Percentiles rank a stretch among this genome's conserved stretches.
Evolutionary conservation across 2,113 vertebrate genomes (phyloP).

Genomic region (Atlantisia rogersi): DNA sequence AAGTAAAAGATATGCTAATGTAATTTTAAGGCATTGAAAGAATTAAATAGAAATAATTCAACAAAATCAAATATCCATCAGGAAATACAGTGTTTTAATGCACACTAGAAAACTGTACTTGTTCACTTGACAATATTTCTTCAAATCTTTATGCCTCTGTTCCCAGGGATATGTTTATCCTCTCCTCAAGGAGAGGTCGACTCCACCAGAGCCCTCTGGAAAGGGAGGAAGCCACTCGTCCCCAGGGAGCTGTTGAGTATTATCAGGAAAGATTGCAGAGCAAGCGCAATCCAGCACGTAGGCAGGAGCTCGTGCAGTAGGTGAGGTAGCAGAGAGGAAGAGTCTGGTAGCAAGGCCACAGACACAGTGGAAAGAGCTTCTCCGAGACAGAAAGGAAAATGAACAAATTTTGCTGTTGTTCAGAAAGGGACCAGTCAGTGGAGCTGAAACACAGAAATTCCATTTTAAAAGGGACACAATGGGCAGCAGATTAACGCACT

Average conservation of each 20-base stretch:
- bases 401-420: background rate
- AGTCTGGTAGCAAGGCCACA: background rate
- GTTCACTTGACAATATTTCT: background rate
- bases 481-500: background rate
- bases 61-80: background rate
- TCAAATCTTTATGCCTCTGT: background rate
- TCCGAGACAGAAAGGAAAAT: background rate
- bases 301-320: background rate
- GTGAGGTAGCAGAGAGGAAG: background rate
- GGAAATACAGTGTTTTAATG: background rate
- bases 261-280: background rate
- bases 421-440: background rate
- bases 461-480: background rate
- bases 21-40: background rate
- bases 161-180: background rate
- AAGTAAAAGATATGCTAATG: background rate
- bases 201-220: background rate
- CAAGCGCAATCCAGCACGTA: rapidly evolving
- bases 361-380: background rate
- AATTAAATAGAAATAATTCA: background rate
- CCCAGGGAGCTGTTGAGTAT: background rate
- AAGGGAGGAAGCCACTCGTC: background rate
- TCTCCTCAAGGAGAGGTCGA: background rate
- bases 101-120: background rate
- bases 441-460: background rate